phyloP scores from a whole-genome alignment of 2,113 vertebrate species.

The Serinus canaria region DNA sequence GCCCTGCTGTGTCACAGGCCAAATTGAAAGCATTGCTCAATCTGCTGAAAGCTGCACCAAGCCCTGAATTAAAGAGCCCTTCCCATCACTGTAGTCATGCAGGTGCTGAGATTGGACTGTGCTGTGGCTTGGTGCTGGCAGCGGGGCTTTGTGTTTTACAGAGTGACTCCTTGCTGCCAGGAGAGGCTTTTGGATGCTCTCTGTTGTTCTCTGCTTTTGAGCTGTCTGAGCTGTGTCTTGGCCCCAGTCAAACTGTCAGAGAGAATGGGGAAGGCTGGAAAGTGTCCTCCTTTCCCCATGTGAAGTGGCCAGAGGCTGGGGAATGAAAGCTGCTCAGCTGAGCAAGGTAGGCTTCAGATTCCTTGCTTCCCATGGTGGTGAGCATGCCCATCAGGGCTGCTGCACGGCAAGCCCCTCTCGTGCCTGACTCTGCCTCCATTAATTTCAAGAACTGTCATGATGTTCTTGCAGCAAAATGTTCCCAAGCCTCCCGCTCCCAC shows the following conservation, averaged over 20 bases:
- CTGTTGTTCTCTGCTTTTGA: not conserved
- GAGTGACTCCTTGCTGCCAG: not conserved
- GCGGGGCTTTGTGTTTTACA: not conserved
- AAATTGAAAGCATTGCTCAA: not conserved
- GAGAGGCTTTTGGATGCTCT: not conserved
- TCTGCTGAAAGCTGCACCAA: not conserved
- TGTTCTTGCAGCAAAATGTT: slow-evolving; percentile 38
- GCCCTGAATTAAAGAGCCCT: not conserved
- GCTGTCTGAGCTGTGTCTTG: not conserved
- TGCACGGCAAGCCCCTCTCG: not conserved
- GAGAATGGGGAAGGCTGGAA: not conserved
- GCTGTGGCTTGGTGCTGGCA: not conserved
- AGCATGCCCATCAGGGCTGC: not conserved
- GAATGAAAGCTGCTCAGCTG: not conserved
- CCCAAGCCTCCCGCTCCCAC: not conserved
- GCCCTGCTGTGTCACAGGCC: not conserved
- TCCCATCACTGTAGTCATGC: not conserved
- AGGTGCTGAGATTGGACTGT: not conserved
- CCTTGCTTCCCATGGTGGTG: not conserved
- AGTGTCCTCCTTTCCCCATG: not conserved
- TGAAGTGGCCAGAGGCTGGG: not conserved
- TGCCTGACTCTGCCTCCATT: not conserved
- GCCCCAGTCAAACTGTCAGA: not conserved
- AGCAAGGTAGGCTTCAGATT: not conserved
- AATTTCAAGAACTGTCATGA: slow-evolving; percentile 39